Evolutionary conservation across 2,113 vertebrate species (phyloP), one percentile per base, ranked within the genome.

Genomic region (Oxygymnocypris stewartii): DNA sequence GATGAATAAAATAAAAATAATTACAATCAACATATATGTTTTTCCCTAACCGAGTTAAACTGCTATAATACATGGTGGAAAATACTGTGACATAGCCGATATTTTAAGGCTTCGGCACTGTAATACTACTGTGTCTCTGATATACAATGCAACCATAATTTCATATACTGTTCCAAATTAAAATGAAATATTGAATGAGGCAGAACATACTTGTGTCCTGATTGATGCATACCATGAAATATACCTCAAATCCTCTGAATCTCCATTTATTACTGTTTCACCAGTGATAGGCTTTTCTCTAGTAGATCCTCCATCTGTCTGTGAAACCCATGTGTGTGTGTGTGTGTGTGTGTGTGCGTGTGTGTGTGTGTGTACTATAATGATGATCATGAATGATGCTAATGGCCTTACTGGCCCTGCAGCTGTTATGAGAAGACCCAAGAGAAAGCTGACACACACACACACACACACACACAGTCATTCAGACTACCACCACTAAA

Each of bases 361-460:
- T 31, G 28, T 31, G 28, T 31, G 28, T 31, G 28, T 31, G 61
- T 81, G 83, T 76, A 47, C 83, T 83, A 49, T 31, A 82, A 84
- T 84, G 84, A 85, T 87, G 59, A 89, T 87, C 84, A n/a, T n/a
- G n/a, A n/a, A 89, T 84, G 74, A 85, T 88, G 88, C 73, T 89
- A 80, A 87, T 85, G 88, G 40, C 78, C 78, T 85, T 65, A 73
- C 61, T 82, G 77, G 67, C 82, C 85, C 67, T 47, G 42, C 88
- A 89, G 85, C 86, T 89, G 88, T 84, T 87, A 77, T 63, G 16
- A 51, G 13, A 71, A 54, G 79, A 87, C 88, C 74, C 75, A 57
- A 40, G 88, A 81, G 88, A 84, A 51, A 47, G 28, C 79, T 10
- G 37, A 54, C 3, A 67, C 7, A 79, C 59, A 47, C 37, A 78